These are phyloP conservation scores for Trinorchestia longiramus DNA, from an alignment of 1,140 invertebrate species.

Conservation along the genomic window DNA sequence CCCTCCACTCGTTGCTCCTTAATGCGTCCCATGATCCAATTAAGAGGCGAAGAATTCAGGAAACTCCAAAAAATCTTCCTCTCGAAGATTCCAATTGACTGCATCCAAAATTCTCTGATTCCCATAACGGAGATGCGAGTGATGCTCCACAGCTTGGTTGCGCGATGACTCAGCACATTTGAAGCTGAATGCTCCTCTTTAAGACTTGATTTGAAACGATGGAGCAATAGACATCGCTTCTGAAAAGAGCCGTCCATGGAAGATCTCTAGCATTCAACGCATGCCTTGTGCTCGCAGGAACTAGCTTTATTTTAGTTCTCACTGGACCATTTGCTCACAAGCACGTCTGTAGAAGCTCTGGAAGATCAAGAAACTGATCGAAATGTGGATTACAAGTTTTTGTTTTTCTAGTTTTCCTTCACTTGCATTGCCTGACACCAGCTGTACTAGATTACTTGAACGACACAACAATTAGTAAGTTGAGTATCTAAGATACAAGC, in stretches of 20 bases:
- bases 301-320: not conserved
- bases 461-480: too few relatives aligned
- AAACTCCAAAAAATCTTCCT: not conserved
- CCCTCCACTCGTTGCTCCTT: not conserved
- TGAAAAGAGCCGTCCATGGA: not conserved
- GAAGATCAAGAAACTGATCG: too few relatives aligned
- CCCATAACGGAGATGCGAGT: not conserved
- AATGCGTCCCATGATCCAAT: not conserved
- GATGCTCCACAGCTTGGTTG: not conserved
- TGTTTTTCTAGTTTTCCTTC: too few relatives aligned
- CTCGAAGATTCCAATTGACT: constrained; percentile 38
- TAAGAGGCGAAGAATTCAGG: not conserved
- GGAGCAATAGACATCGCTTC: not conserved
- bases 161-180: constrained; percentile 17
- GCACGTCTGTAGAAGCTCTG: too few relatives aligned
- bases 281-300: not conserved
- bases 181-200: not conserved
- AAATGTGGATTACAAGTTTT: too few relatives aligned
- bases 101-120: not conserved
- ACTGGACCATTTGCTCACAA: not conserved
- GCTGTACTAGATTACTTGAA: too few relatives aligned
- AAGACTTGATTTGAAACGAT: not conserved
- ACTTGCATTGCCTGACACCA: too few relatives aligned
- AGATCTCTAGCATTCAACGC: not conserved
- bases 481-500: too few relatives aligned